Conservation (phyloP, 2,888 invertebrate species). For the Polylopha cassiicola region DNA sequence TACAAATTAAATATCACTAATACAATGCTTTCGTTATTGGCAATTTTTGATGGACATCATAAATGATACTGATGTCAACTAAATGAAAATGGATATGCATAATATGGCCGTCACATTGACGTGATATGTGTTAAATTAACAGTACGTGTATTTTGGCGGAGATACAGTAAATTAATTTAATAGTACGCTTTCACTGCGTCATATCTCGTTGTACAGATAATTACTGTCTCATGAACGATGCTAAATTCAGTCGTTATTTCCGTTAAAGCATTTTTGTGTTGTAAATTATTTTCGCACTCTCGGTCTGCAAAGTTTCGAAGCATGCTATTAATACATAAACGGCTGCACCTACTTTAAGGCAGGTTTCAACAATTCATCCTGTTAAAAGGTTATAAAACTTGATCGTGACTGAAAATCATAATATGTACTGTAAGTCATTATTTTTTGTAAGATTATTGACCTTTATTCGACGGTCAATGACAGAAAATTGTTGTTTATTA, state of each 20-base stretch:
- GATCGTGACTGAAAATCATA: conserved; percentile 6
- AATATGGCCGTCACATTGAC: conserved; percentile 16
- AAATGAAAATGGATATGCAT: conserved; percentile 12
- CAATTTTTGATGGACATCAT: not conserved
- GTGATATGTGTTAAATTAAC: conserved; percentile 39
- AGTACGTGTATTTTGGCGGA: conserved; percentile 31
- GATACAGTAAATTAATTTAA: conserved; percentile 11
- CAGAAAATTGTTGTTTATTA: no score
- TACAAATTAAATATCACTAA: conserved; percentile 2
- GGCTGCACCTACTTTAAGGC: conserved; percentile 1
- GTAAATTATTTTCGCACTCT: conserved; percentile 18
- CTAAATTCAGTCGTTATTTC: conserved; percentile 22
- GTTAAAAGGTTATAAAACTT: conserved; percentile 11
- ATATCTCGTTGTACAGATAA: conserved; percentile 41
- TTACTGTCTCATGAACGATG: conserved; percentile 49
- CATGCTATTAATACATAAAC: conserved; percentile 8
- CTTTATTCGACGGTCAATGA: no score
- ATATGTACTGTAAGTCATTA: not conserved
- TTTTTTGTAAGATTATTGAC: no score
- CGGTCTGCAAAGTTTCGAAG: conserved; percentile 13
- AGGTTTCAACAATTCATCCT: conserved; percentile 5
- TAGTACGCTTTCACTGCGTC: conserved; percentile 28
- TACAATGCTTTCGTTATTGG: not conserved
- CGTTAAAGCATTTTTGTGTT: conserved; percentile 12
- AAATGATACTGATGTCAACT: no score